Conservation (phyloP, 2,797 vertebrate genomes). For the Mergus octosetaceus region DNA sequence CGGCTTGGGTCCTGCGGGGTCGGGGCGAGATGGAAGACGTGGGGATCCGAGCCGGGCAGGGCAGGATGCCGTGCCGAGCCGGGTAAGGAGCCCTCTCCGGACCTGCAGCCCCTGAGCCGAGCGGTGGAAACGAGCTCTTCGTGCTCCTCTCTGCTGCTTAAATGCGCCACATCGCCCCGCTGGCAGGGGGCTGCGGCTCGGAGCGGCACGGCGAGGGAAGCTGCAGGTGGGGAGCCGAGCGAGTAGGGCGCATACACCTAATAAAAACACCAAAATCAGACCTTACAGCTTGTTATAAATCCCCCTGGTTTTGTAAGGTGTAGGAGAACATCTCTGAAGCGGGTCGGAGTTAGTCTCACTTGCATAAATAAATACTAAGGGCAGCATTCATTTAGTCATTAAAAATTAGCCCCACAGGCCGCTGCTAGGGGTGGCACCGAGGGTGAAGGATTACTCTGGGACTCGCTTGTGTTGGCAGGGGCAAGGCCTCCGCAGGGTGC, state of each 20-base stretch:
- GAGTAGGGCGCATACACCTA: background rate
- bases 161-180: background rate
- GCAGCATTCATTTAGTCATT: background rate
- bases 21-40: no score
- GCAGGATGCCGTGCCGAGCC: background rate
- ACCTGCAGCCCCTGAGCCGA: background rate
- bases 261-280: no score
- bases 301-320: background rate
- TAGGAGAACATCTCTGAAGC: background rate
- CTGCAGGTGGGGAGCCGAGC: background rate
- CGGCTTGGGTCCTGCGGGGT: no score
- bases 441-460: background rate
- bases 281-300: background rate
- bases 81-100: background rate
- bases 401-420: background rate
- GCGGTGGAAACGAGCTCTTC: background rate
- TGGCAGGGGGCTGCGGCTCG: background rate
- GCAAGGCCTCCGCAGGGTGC: background rate
- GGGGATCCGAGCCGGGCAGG: no score
- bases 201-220: background rate
- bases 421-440: background rate
- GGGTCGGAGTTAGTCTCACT: background rate
- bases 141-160: background rate
- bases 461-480: background rate
- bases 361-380: background rate